These are phyloP conservation scores for Diphyllodes magnificus DNA, from an alignment of 2,113 vertebrate genomes.

Conservation along the genomic window DNA sequence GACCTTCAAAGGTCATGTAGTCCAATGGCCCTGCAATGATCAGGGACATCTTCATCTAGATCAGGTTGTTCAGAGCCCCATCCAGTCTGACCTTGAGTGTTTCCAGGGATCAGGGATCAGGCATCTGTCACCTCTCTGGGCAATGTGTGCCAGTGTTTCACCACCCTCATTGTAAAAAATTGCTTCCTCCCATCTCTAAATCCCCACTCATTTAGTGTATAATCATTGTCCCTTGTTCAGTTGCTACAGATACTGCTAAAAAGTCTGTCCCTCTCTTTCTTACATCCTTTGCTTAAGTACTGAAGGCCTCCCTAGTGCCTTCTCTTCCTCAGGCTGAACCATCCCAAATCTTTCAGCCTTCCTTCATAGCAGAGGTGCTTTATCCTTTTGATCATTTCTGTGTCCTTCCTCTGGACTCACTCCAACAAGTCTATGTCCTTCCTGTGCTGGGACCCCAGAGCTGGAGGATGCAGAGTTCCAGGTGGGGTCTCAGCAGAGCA, in stretches of 20 bases:
- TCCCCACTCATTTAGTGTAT: neutral
- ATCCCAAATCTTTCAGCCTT: neutral
- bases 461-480: neutral
- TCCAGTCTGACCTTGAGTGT: neutral
- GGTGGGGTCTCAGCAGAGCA: neutral
- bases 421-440: accelerated
- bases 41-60: neutral
- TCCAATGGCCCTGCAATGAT: neutral
- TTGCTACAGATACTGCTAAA: neutral
- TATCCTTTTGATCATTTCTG: neutral
- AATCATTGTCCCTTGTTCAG: neutral
- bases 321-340: neutral
- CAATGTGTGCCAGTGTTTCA: neutral
- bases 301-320: neutral
- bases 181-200: neutral
- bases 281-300: neutral
- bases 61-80: neutral
- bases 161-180: neutral
- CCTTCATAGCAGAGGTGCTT: neutral
- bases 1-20: neutral
- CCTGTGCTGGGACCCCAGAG: neutral
- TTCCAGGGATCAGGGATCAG: neutral
- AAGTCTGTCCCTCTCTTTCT: neutral
- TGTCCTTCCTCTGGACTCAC: neutral
- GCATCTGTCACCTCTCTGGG: too few species aligned